Percentiles rank a stretch among this genome's conserved stretches.
Evolutionary conservation across 2,888 invertebrate genomes (phyloP).

Genomic region (Melitaea athalia): DNA sequence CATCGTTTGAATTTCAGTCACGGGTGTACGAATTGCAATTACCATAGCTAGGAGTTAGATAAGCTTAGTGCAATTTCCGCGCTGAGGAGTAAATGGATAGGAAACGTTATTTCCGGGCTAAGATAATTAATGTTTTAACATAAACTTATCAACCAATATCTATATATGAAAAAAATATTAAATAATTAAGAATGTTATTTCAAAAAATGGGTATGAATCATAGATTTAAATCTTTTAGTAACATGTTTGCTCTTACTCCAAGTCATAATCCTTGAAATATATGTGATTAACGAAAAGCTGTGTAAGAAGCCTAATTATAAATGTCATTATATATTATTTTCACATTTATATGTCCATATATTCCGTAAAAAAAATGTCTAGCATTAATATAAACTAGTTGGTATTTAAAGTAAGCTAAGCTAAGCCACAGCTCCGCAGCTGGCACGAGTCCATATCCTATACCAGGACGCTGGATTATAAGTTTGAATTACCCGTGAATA

Average conservation of each 20-base stretch:
- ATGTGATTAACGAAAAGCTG: no score
- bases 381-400: slow-evolving; percentile 9
- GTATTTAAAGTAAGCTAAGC: slow-evolving; percentile 5
- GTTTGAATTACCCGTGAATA: slow-evolving; percentile 26
- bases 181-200: no score
- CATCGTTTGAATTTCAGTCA: slow-evolving; percentile 28
- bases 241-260: no score
- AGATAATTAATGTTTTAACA: slow-evolving; percentile 35
- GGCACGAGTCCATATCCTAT: slow-evolving; percentile 48
- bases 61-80: slow-evolving; percentile 49
- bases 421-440: slow-evolving; percentile 42
- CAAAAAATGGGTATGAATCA: no score
- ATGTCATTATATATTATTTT: no score
- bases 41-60: slow-evolving; percentile 41
- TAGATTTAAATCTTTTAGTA: no score
- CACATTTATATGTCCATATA: no score
- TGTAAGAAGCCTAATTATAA: no score
- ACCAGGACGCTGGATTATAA: slow-evolving; percentile 29
- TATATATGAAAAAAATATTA: no score
- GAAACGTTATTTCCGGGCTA: slow-evolving; percentile 44
- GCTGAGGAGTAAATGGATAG: slow-evolving; percentile 41
- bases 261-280: no score
- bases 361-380: background rate
- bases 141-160: slow-evolving; percentile 17
- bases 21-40: slow-evolving; percentile 35